phyloP scores from a whole-genome alignment of 2,113 vertebrate species.

The Philantomba maxwellii region DNA sequence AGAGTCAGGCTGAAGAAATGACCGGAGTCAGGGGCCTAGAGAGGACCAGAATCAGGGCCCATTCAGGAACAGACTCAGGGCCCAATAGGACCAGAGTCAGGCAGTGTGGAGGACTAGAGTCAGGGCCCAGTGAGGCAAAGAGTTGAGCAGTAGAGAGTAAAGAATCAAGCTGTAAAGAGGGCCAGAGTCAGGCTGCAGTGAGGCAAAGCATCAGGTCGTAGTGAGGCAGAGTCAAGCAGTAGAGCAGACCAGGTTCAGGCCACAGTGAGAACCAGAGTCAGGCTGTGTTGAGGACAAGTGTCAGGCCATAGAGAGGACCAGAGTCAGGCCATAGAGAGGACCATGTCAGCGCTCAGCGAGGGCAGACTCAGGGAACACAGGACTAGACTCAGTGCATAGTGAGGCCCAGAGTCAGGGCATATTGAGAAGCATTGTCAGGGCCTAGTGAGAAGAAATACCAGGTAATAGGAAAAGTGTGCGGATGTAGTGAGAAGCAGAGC shows the following conservation, averaged over 20 bases:
- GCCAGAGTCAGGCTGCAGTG: not conserved
- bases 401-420: not conserved
- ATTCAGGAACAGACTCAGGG: no score
- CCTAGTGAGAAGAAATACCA: not conserved
- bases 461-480: not conserved
- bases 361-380: not conserved
- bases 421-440: not conserved
- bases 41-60: not conserved
- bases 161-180: not conserved
- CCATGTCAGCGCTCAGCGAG: not conserved
- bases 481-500: not conserved
- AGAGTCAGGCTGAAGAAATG: not conserved
- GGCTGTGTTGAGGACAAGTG: not conserved
- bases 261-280: not conserved
- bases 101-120: not conserved
- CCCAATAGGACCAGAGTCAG: not conserved
- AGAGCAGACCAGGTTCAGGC: not conserved
- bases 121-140: not conserved
- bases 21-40: not conserved
- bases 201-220: not conserved
- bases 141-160: not conserved
- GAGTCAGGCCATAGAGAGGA: not conserved
- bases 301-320: not conserved
- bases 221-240: not conserved
- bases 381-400: not conserved